Percentiles rank a stretch among this genome's conserved stretches.
phyloP scores from a whole-genome alignment of 2,797 vertebrate genomes.

The Enoplosus armatus region DNA sequence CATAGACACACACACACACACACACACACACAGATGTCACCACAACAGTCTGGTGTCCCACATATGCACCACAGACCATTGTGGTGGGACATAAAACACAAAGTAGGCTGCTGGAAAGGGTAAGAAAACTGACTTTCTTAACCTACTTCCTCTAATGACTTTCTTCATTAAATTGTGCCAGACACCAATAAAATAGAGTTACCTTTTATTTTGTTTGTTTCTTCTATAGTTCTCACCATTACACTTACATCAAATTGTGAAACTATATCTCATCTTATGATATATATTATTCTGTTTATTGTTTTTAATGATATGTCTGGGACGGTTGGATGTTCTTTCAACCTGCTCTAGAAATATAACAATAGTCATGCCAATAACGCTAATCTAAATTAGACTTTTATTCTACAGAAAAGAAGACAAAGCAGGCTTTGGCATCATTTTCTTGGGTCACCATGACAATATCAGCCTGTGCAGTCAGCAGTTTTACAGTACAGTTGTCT shows the following conservation, averaged over 20 bases:
- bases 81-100: slow-evolving; percentile 61
- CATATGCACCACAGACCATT: slow-evolving; percentile 45
- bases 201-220: slow-evolving; percentile 9
- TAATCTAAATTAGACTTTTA: slow-evolving; percentile 18
- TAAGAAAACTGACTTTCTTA: slow-evolving; percentile 54
- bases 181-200: slow-evolving; percentile 34
- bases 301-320: neutral
- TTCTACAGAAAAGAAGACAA: neutral
- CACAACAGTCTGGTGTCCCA: slow-evolving; percentile 42
- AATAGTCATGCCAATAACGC: neutral
- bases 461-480: slow-evolving; percentile 54
- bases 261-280: neutral
- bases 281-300: neutral
- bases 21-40: slow-evolving; percentile 39
- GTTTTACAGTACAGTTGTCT: slow-evolving; percentile 42
- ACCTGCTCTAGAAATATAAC: neutral
- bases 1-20: slow-evolving; percentile 30
- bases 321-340: neutral
- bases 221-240: slow-evolving; percentile 1
- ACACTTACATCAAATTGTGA: slow-evolving; percentile 3
- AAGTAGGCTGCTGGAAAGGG: slow-evolving; percentile 40
- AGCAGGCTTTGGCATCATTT: slow-evolving; percentile 29
- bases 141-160: slow-evolving; percentile 53
- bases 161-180: slow-evolving; percentile 46
- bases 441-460: slow-evolving; percentile 61